These are phyloP conservation scores for Lethrus apterus DNA, from an alignment of 1,140 invertebrate genomes.

Conservation along the genomic window DNA sequence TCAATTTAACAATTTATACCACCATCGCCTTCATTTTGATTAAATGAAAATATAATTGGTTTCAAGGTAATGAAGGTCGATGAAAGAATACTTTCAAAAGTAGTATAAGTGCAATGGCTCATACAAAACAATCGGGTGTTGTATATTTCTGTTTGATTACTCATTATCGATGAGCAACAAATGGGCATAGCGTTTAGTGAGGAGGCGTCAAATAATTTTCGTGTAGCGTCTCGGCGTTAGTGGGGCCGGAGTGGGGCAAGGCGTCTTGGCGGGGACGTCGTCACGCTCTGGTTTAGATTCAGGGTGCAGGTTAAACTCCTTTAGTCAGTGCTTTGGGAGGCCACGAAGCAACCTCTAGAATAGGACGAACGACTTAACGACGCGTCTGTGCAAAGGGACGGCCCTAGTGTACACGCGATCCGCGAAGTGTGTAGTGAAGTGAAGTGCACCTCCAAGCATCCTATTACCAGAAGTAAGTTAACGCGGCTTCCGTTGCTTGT, in stretches of 20 bases:
- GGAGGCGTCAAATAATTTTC: slow-evolving; percentile 24
- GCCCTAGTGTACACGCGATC: slow-evolving; percentile 32
- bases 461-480: slow-evolving; percentile 2
- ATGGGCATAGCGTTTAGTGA: slow-evolving; percentile 13
- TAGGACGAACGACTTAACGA: slow-evolving; percentile 41
- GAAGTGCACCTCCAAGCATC: slow-evolving; percentile 14
- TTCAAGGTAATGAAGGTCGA: no score
- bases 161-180: slow-evolving; percentile 27
- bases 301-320: slow-evolving; percentile 30
- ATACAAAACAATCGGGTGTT: slow-evolving; percentile 2
- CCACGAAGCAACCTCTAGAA: slow-evolving; percentile 39
- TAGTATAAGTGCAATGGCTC: no score
- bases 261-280: slow-evolving; percentile 18
- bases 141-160: slow-evolving; percentile 21
- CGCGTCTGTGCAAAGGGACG: slow-evolving; percentile 36
- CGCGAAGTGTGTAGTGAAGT: slow-evolving; percentile 24
- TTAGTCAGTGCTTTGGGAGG: slow-evolving; percentile 42
- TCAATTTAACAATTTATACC: no score
- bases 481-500: background rate
- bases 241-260: slow-evolving; percentile 18
- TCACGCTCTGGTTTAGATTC: slow-evolving; percentile 36
- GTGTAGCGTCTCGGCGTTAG: slow-evolving; percentile 12
- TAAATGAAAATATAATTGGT: no score
- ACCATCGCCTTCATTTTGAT: no score
- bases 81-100: no score